Conservation (phyloP, 2,888 invertebrate species). For the Allacma fusca region DNA sequence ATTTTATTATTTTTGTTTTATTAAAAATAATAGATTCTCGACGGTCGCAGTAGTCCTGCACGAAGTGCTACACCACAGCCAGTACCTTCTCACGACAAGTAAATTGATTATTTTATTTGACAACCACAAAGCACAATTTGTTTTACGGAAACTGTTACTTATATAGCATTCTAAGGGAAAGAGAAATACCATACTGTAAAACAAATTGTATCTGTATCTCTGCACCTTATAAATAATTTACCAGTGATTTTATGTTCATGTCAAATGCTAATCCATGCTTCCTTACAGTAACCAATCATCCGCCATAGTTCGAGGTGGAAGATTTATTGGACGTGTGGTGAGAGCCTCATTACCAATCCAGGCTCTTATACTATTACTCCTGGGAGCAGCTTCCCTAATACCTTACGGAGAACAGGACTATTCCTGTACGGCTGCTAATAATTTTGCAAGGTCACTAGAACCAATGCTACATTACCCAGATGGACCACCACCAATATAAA, state of each 20-base stretch:
- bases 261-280: slow-evolving; percentile 7
- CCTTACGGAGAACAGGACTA: slow-evolving; percentile 87
- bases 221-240: not conserved
- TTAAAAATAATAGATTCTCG: slow-evolving; percentile 60
- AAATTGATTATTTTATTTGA: slow-evolving; percentile 45
- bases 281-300: slow-evolving; percentile 64
- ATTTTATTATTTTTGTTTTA: slow-evolving; percentile 46
- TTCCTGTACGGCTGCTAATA: slow-evolving; percentile 84
- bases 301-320: slow-evolving; percentile 77
- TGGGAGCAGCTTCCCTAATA: slow-evolving; percentile 85
- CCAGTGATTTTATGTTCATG: not conserved
- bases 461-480: slow-evolving; percentile 90
- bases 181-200: not conserved
- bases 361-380: slow-evolving; percentile 90
- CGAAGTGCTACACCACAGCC: slow-evolving; percentile 59
- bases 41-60: slow-evolving; percentile 61
- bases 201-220: slow-evolving; percentile 34
- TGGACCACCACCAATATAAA: slow-evolving; percentile 90
- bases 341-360: slow-evolving; percentile 93
- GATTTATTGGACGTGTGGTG: slow-evolving; percentile 88
- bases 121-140: slow-evolving; percentile 12
- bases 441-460: slow-evolving; percentile 81
- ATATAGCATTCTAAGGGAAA: not conserved
- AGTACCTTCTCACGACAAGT: slow-evolving; percentile 58
- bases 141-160: not conserved